Evolutionary conservation across 2,888 invertebrate species (phyloP), one percentile per base, ranked within the genome.

Genomic region (Erebia ligea): DNA sequence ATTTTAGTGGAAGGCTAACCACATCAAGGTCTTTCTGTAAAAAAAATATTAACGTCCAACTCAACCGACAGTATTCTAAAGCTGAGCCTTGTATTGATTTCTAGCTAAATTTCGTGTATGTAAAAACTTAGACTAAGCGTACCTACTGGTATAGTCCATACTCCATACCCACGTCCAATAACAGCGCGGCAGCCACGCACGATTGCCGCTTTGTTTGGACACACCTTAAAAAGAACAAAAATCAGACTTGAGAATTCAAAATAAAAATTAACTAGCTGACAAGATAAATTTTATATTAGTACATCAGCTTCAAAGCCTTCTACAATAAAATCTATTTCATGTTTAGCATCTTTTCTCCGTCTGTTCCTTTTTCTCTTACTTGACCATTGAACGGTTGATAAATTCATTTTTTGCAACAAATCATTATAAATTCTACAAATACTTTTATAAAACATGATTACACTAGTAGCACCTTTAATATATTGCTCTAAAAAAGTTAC

Each of bases 401-500:
- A 77, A 50, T 80, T 79, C 85, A 91, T 86, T 75, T 80, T 76
- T 19, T 82, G 77, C 2, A 84, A 74, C 74, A 79, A 80, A 82
- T 81, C 70, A 86, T 76, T 75, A 70, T 80, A 80, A 79, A 88
- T 65, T 85, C 75, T 57, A 67, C 71, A 76, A 67, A 81, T 62
- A 79, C 91, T 91, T 74, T 82, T 87, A 77, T 90, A 91, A 82
- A 86, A 91, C 76, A 79, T 77, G 48, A 92, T 74, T 0, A 92
- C 85, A 34, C 86, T 85, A 6, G 75, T 77, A 17, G 90, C 85
- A 64, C 91, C 92, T 79, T 81, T 84, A 5, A 95, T 77, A 74
- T 94, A 93, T 67, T 94, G 86, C 48, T 92, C 86, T 1, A 96
- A 81, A 80, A 95, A 96, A 56, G 79, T 81, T 40, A 89, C 84